Evolutionary conservation across 2,888 invertebrate species (phyloP), one percentile per base, ranked within the genome.

Genomic region (Tinea semifulvella): DNA sequence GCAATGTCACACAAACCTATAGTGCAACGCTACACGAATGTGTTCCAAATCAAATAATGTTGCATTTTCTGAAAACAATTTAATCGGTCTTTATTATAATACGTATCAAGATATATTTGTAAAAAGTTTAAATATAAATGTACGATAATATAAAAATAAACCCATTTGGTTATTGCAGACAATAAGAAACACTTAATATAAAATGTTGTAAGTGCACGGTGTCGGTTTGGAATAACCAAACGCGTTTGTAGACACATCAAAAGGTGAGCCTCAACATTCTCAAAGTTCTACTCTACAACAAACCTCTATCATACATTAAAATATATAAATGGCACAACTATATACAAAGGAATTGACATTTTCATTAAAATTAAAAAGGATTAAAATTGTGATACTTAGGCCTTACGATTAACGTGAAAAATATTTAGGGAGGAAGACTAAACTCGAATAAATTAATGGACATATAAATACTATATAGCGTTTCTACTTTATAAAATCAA

Each of bases 301-400:
- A 4, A 2, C 31, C 36, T 2, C 36, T 36, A 43, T 43, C 16
- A 38, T 16, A 38, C 22, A 17, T 40, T 36, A 17, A 46, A 45
- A 65, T 40, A 40, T 61, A 66, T 56, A 58, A 68, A 79, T 79
- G 77, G 79, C 79, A 79, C 79, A 57, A 68, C 64, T 79, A 79
- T 79, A 59, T 77, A 77, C 77, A 79, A 57, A 62, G 75, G 67
- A 77, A 80, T 79, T 80, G 79, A 80, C 79, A 71, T 69, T 40
- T 22, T 36, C 3, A 16, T 40, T 22, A 22, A 40, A 40, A 38
- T 19, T 38, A 38, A 38, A 31, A 8, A 31, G 5, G 5, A 31
- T 31, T 7, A 36, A 39, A 39, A 40, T 22, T n/a, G 40, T 22
- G 14, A 14, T 40, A 38, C 20, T 20, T 40, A 22, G 40, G 40